Percentiles rank a stretch among this genome's conserved stretches.
Conservation (phyloP, 2,113 vertebrate species). For the Progne subis region DNA sequence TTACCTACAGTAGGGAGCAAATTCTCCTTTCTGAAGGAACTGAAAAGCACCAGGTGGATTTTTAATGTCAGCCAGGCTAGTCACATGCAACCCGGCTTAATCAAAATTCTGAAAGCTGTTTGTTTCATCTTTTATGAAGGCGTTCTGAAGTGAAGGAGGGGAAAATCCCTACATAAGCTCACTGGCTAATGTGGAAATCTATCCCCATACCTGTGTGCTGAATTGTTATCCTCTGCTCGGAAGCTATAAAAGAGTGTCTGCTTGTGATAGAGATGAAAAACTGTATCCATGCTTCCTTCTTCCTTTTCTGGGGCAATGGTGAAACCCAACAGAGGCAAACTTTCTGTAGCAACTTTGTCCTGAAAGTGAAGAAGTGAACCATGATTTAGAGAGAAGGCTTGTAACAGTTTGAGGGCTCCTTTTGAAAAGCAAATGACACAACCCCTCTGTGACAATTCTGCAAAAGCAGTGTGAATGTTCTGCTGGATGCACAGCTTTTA, state of each 20-base stretch:
- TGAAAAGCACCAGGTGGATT: background rate
- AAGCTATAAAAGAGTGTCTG: constrained; percentile 94
- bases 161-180: background rate
- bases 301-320: constrained; percentile 85
- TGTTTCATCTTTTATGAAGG: background rate
- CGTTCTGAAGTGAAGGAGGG: background rate
- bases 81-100: background rate
- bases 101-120: background rate
- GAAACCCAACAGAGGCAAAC: constrained; percentile 93
- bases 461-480: background rate
- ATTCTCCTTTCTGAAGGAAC: background rate
- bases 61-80: background rate
- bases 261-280: constrained; percentile 98
- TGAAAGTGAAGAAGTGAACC: constrained; percentile 59
- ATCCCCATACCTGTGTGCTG: constrained; percentile 85
- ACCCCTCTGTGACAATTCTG: background rate
- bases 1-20: background rate
- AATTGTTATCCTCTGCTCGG: constrained; percentile 85
- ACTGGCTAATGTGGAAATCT: background rate
- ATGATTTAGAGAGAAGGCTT: background rate
- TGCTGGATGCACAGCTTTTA: background rate
- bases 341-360: constrained; percentile 94
- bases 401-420: background rate
- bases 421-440: background rate
- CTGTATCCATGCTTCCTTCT: constrained; percentile 73